Evolutionary conservation across 2,797 vertebrate genomes (phyloP), one percentile per base, ranked within the genome.

Genomic region (Decapterus maruadsi): DNA sequence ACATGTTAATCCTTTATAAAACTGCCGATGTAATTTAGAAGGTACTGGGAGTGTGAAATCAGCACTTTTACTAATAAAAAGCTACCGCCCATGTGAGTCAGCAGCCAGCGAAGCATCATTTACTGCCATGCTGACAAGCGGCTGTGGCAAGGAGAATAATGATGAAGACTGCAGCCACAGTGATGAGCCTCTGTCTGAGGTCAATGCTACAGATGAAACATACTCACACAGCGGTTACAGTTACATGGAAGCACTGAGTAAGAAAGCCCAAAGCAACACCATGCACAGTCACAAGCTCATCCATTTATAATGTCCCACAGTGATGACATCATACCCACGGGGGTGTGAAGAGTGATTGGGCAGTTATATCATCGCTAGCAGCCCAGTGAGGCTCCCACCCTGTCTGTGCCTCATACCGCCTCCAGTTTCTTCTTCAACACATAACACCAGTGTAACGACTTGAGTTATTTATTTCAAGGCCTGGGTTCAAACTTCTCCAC

Each of bases 311-410:
- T 70, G 83, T 62, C 51, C 83, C 57, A 68, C 66, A 19, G 70
- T 71, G 78, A 84, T 90, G 90, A 91, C 87, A 86, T 93, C 88
- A 93, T 36, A 63, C 36, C 68, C 67, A 54, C 31, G 63, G 56
- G 72, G 72, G 34, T 55, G 68, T 56, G 81, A 83, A 12, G 77
- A 88, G 43, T 64, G 80, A 89, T 42, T 53, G 57, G 68, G 57
- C 36, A 14, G 75, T 89, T 85, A 74, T 87, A 75, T 87, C 76
- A 83, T 71, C 34, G 62, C 16, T 20, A 53, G 17, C 22, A 76
- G 68, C n/a, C 19, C 26, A 58, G 31, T 34, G 31, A 77, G 55
- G 57, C 53, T 58, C 54, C 48, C 66, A 9, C 59, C 22, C n/a
- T 20, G 65, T 36, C 46, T 64, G 68, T 31, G 26, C 26, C 56